Percentiles rank a stretch among this genome's conserved stretches.
These are phyloP conservation scores for Urocolius indicus DNA, from an alignment of 2,113 vertebrate genomes.

Conservation along the genomic window DNA sequence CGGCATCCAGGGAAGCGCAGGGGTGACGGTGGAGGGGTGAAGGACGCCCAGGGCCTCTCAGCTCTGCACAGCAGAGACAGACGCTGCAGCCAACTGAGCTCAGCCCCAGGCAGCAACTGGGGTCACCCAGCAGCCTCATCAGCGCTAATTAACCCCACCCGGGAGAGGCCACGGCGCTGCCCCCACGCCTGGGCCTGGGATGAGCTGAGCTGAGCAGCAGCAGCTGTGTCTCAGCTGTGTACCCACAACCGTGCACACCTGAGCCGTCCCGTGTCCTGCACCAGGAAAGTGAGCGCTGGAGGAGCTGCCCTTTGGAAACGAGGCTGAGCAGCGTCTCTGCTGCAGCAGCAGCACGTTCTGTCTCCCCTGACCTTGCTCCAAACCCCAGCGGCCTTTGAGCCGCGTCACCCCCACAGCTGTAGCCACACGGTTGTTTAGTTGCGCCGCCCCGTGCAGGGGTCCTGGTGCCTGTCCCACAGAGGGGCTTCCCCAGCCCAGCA, in stretches of 20 bases:
- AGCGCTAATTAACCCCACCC: background rate
- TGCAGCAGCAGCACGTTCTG: accelerated
- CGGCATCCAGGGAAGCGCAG: accelerated
- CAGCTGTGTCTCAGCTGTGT: background rate
- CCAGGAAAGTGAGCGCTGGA: background rate
- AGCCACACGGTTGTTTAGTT: background rate
- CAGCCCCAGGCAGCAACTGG: accelerated
- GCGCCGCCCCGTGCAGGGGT: background rate
- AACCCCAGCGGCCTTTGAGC: background rate
- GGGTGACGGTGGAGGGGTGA: accelerated
- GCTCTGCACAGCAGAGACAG: accelerated
- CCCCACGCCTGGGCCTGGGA: too few species aligned
- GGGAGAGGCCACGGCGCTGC: background rate
- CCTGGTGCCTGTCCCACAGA: too few species aligned
- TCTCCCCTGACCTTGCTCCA: constrained; percentile 25
- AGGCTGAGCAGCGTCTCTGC: background rate
- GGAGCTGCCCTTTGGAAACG: background rate
- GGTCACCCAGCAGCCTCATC: background rate
- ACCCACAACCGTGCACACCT: background rate
- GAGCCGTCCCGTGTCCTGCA: too few species aligned
- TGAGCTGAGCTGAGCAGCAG: background rate
- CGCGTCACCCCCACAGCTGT: background rate
- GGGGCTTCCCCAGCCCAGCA: too few species aligned
- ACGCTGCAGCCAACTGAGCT: accelerated
- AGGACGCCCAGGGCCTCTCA: accelerated